Conservation (phyloP, 1,140 invertebrate species). For the Anastrepha ludens region DNA sequence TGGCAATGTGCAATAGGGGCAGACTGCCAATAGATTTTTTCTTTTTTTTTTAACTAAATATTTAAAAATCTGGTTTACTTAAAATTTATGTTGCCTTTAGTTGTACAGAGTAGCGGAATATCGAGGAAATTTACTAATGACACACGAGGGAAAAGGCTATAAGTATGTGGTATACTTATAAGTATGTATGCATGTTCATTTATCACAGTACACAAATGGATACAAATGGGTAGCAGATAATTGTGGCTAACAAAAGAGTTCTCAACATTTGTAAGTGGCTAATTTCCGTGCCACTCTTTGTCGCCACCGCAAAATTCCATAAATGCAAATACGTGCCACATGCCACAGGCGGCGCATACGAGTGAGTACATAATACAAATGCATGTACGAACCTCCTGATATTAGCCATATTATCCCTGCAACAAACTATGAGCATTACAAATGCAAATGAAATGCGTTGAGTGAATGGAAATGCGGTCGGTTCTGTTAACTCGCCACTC, state of each 20-base stretch:
- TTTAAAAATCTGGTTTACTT: too few relatives aligned
- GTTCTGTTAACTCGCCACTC: neutral
- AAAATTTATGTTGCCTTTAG: too few relatives aligned
- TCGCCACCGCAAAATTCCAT: slow-evolving; percentile 39
- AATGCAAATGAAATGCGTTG: slow-evolving; percentile 48
- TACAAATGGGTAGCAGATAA: neutral
- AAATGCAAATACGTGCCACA: slow-evolving; percentile 26
- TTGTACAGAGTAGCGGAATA: too few relatives aligned
- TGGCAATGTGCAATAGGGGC: neutral
- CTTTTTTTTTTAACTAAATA: neutral
- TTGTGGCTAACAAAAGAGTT: slow-evolving; percentile 40
- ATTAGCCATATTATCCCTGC: slow-evolving; percentile 38
- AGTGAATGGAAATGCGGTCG: slow-evolving; percentile 27
- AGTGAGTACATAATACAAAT: neutral
- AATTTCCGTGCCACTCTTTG: slow-evolving; percentile 23
- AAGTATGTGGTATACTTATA: neutral
- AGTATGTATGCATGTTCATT: neutral
- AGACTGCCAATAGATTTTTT: neutral
- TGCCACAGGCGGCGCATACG: neutral
- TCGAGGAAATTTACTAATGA: too few relatives aligned
- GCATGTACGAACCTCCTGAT: neutral
- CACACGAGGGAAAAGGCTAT: too few relatives aligned
- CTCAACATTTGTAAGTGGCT: slow-evolving; percentile 33
- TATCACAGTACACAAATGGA: neutral
- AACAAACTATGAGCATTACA: slow-evolving; percentile 44